Evolutionary conservation across 2,888 invertebrate genomes (phyloP).

Genomic region (Drosophila tanythrix): DNA sequence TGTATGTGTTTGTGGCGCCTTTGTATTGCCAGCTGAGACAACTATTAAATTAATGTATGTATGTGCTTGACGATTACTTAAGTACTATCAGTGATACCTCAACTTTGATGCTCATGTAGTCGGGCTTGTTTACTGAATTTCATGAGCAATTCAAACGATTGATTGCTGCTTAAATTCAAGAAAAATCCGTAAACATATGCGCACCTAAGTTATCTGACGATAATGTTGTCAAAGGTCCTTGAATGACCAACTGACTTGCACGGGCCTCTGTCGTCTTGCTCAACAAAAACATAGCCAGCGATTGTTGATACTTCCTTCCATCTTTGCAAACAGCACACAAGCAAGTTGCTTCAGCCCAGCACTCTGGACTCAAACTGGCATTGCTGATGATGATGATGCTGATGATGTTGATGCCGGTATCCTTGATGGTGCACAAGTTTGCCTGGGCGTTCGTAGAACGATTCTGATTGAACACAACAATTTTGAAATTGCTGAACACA

Average conservation of each 20-base stretch:
- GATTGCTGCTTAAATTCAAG: slow-evolving; percentile 1
- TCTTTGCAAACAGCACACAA: slow-evolving; percentile 17
- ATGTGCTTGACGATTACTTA: background rate
- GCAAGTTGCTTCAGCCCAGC: slow-evolving; percentile 5
- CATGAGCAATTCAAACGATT: slow-evolving; percentile 6
- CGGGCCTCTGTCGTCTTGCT: slow-evolving; percentile 6
- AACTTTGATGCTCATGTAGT: background rate
- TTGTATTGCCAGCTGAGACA: background rate
- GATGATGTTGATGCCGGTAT: slow-evolving; percentile 32
- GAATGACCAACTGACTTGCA: slow-evolving; percentile 12
- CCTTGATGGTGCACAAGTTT: slow-evolving; percentile 37
- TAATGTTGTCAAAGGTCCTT: background rate
- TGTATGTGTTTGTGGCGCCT: background rate
- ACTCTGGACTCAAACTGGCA: slow-evolving; percentile 16
- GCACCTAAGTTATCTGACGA: background rate
- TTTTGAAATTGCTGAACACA: slow-evolving; percentile 73
- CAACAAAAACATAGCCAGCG: slow-evolving; percentile 34
- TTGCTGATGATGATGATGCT: slow-evolving; percentile 35
- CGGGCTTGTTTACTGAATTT: background rate
- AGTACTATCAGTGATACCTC: background rate
- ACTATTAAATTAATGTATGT: slow-evolving; percentile 19
- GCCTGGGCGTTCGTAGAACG: slow-evolving; percentile 51
- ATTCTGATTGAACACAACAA: slow-evolving; percentile 77
- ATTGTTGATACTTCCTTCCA: slow-evolving; percentile 32
- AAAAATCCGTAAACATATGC: slow-evolving; percentile 12